Evolutionary conservation across 2,888 invertebrate genomes (phyloP).

Genomic region (Brachyopa scutellaris): DNA sequence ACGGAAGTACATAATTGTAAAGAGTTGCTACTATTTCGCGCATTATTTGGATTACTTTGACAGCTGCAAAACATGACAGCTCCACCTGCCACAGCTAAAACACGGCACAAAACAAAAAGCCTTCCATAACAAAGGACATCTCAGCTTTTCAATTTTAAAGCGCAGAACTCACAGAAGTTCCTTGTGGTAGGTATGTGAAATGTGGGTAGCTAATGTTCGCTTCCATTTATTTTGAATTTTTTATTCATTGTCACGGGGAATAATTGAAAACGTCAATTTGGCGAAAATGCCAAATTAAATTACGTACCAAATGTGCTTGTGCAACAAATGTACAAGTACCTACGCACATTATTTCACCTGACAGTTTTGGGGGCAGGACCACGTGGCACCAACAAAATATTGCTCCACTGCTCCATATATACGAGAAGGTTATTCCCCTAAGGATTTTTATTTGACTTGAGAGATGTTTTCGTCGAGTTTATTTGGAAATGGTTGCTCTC

Average conservation of each 20-base stretch:
- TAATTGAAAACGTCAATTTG: slow-evolving; percentile 40
- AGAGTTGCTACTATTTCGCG: too few species aligned
- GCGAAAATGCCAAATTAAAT: slow-evolving; percentile 37
- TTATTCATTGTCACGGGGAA: slow-evolving; percentile 8
- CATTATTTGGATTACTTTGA: too few species aligned
- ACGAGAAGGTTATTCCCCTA: too few species aligned
- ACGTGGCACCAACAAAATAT: slow-evolving; percentile 2
- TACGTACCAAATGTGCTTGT: slow-evolving; percentile 8
- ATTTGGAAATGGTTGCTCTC: neutral
- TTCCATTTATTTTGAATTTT: neutral
- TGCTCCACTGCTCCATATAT: neutral
- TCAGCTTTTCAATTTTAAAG: neutral
- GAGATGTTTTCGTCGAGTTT: neutral
- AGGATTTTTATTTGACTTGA: neutral
- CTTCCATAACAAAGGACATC: too few species aligned
- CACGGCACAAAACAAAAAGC: too few species aligned
- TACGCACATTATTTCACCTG: slow-evolving; percentile 9
- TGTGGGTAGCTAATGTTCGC: too few species aligned
- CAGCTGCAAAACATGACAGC: too few species aligned
- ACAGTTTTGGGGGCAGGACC: neutral
- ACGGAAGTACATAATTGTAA: too few species aligned
- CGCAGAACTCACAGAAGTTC: neutral
- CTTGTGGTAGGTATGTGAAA: neutral
- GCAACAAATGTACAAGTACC: slow-evolving; percentile 24
- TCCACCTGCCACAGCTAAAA: too few species aligned